phyloP scores from a whole-genome alignment of 2,113 vertebrate species.

The Colaptes auratus region DNA sequence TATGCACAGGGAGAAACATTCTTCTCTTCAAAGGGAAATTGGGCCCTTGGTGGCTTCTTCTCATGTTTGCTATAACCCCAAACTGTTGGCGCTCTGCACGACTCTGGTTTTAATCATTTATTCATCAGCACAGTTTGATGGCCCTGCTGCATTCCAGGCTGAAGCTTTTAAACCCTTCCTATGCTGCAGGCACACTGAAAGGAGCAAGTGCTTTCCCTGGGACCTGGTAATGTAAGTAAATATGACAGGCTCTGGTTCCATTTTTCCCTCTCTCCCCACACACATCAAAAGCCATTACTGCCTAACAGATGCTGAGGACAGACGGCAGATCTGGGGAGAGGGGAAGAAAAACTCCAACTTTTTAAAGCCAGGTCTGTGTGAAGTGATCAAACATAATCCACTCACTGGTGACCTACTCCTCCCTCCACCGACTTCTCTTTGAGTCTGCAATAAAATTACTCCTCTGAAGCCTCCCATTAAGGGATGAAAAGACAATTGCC shows the following conservation, averaged over 20 bases:
- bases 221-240: conserved; percentile 67
- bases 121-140: conserved; percentile 52
- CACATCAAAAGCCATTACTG: conserved; percentile 72
- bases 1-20: background rate
- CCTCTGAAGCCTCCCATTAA: conserved; percentile 20
- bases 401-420: conserved; percentile 9
- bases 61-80: conserved; percentile 46
- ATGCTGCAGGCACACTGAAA: conserved; percentile 61
- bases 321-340: conserved; percentile 62
- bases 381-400: conserved; percentile 50
- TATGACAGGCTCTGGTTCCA: conserved; percentile 68
- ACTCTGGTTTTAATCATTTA: conserved; percentile 72
- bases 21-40: conserved; percentile 34
- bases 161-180: conserved; percentile 66
- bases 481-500: background rate
- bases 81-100: conserved; percentile 25
- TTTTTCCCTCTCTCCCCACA: conserved; percentile 30
- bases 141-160: conserved; percentile 55
- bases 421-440: background rate
- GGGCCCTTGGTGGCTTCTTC: conserved; percentile 17
- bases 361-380: conserved; percentile 47
- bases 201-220: conserved; percentile 65
- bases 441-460: conserved; percentile 29
- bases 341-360: conserved; percentile 42
- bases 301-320: conserved; percentile 68